Evolutionary conservation across 2,797 vertebrate species (phyloP).

Genomic region (Chelmon rostratus): DNA sequence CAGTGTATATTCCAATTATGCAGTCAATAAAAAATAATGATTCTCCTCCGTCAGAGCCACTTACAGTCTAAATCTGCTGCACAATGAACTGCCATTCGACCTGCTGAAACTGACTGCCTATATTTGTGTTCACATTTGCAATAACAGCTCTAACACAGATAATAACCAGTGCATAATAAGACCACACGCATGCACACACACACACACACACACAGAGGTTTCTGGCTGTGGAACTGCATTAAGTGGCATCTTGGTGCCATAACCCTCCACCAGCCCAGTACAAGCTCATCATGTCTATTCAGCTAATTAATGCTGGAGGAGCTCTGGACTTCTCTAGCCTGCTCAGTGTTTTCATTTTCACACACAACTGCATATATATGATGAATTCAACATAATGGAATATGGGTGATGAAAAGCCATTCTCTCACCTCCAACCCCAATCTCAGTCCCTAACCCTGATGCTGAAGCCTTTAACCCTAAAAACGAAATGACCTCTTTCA

Average conservation of each 20-base stretch:
- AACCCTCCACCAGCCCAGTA: constrained; percentile 36
- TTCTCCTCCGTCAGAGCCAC: constrained; percentile 46
- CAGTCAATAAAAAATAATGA: constrained; percentile 50
- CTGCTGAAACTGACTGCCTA: constrained; percentile 5
- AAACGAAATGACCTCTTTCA: constrained; percentile 30
- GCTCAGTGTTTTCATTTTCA: constrained; percentile 50
- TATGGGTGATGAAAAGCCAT: background rate
- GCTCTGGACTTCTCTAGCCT: constrained; percentile 29
- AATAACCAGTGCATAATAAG: constrained; percentile 15
- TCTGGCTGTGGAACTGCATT: constrained; percentile 46
- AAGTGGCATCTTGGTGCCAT: constrained; percentile 47
- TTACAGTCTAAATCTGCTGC: constrained; percentile 21
- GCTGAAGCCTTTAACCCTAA: constrained; percentile 12
- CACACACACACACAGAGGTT: constrained; percentile 15
- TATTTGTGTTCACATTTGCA: constrained; percentile 12
- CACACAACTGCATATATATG: constrained; percentile 19
- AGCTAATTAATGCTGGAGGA: constrained; percentile 65
- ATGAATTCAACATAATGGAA: background rate
- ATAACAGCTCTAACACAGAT: constrained; percentile 3
- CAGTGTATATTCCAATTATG: constrained; percentile 19
- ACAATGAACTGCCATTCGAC: background rate
- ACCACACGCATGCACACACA: constrained; percentile 39
- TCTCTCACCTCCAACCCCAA: constrained; percentile 13
- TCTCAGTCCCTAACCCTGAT: constrained; percentile 10
- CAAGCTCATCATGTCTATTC: constrained; percentile 54